A percentile compares a stretch with the other conserved stretches of the same genome.
Conservation (phyloP, 2,888 invertebrate species). For the Coleophora flavipennella region DNA sequence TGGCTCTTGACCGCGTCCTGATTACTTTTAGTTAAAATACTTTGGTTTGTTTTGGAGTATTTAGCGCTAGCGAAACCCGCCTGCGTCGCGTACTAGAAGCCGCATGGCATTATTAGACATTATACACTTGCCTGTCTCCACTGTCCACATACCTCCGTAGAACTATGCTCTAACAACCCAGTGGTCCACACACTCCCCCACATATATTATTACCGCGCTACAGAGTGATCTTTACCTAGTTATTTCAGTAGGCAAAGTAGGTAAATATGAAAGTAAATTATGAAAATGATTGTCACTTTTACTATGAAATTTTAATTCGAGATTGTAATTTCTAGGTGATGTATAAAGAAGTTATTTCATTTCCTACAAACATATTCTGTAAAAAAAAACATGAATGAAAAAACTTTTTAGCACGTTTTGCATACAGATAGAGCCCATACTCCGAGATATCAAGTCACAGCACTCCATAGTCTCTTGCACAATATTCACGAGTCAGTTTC, state of each 20-base stretch:
- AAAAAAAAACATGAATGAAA: neutral
- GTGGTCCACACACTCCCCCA: too few species aligned
- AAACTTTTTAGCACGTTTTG: neutral
- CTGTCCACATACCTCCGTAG: constrained; percentile 18
- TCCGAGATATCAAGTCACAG: constrained; percentile 11
- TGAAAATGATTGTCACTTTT: too few species aligned
- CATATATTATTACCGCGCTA: neutral
- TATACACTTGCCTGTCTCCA: constrained; percentile 42
- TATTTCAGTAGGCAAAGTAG: too few species aligned
- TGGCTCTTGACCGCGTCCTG: constrained; percentile 12
- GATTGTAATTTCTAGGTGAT: too few species aligned
- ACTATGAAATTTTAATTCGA: too few species aligned
- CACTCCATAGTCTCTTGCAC: constrained; percentile 12
- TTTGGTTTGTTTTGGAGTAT: constrained; percentile 19
- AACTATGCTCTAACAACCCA: neutral
- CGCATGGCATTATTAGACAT: constrained; percentile 58
- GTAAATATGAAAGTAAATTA: too few species aligned
- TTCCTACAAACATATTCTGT: too few species aligned
- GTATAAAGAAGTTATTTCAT: too few species aligned
- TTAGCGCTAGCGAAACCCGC: constrained; percentile 45
- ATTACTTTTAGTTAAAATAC: constrained; percentile 8
- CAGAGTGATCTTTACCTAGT: neutral
- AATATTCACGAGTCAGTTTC: constrained; percentile 13
- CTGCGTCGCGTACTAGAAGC: constrained; percentile 45
- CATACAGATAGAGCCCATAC: neutral